A percentile compares a stretch with the other conserved stretches of the same genome.
Evolutionary conservation across 2,113 vertebrate genomes (phyloP).

Genomic region (Chaetops frenatus): DNA sequence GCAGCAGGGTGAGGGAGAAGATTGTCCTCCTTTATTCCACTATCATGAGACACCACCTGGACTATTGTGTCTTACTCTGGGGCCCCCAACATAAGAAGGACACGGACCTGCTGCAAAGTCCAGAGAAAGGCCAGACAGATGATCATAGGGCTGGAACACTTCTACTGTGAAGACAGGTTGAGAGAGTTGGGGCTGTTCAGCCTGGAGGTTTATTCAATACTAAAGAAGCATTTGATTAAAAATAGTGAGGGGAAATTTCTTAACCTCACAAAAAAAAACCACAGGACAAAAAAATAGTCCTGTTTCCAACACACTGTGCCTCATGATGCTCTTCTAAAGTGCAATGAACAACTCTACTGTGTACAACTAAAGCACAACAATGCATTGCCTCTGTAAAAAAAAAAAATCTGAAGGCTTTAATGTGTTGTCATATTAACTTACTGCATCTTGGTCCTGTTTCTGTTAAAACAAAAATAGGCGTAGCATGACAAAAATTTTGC

Average conservation of each 20-base stretch:
- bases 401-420: neutral
- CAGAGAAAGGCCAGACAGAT: neutral
- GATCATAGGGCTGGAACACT: neutral
- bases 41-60: neutral
- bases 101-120: neutral
- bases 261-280: neutral
- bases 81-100: neutral
- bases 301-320: neutral
- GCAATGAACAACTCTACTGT: neutral
- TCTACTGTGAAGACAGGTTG: neutral
- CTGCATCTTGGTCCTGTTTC: neutral
- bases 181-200: neutral
- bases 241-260: neutral
- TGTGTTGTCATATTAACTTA: neutral
- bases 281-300: neutral
- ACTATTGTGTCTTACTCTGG: neutral
- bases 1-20: fast-evolving
- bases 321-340: neutral
- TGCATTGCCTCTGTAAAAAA: neutral
- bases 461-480: neutral
- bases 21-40: neutral
- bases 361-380: neutral
- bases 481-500: neutral
- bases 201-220: neutral
- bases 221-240: neutral